Evolutionary conservation across 1,140 invertebrate genomes (phyloP).

Genomic region (Ceratina australensis): DNA sequence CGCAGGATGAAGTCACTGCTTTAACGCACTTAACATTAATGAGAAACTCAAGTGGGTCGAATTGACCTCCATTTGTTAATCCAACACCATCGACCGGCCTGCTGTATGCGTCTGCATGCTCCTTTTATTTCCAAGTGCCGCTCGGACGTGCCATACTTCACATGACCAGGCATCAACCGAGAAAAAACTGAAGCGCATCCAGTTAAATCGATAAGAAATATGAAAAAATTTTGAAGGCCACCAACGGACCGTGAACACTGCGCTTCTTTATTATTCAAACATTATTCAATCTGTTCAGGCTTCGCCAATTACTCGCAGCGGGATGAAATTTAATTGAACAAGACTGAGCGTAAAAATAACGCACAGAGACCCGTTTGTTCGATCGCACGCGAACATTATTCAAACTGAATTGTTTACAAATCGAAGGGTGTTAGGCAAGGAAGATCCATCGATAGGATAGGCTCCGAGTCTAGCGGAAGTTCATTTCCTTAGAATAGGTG

Average conservation of each 20-base stretch:
- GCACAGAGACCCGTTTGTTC: background rate
- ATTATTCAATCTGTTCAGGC: conserved; percentile 6
- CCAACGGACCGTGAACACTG: background rate
- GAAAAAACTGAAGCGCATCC: background rate
- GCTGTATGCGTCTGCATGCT: conserved; percentile 20
- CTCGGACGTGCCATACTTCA: too few relatives aligned
- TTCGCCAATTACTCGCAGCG: background rate
- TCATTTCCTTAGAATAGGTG: conserved; percentile 48
- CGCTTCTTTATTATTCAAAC: background rate
- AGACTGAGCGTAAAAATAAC: background rate
- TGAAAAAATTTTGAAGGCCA: background rate
- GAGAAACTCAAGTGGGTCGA: conserved; percentile 70
- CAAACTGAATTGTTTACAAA: conserved; percentile 22
- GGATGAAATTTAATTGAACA: background rate
- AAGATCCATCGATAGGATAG: background rate
- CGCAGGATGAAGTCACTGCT: conserved; percentile 50
- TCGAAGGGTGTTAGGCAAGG: background rate
- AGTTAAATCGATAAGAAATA: conserved; percentile 11
- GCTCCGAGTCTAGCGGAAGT: conserved; percentile 37
- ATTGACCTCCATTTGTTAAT: conserved; percentile 74
- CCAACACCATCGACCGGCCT: conserved; percentile 55
- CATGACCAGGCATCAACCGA: background rate
- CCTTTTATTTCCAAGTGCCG: conserved; percentile 29
- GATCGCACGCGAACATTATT: background rate
- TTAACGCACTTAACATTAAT: conserved; percentile 62